Conservation (phyloP, 2,888 invertebrate genomes). For the Aethes cnicana region DNA sequence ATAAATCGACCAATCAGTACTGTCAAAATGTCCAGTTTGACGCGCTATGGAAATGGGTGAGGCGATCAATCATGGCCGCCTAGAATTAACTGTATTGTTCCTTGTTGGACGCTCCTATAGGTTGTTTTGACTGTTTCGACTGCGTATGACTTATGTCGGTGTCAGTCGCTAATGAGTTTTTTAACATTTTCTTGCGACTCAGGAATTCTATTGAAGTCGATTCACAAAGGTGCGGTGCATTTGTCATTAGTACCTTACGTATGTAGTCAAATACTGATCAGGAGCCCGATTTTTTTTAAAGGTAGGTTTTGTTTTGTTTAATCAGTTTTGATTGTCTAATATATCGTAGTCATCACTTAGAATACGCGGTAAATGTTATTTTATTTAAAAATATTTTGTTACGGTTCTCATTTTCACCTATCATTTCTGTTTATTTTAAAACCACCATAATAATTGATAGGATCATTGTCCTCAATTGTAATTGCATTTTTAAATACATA, state of each 20-base stretch:
- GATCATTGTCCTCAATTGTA: background rate
- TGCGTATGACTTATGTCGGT: constrained; percentile 34
- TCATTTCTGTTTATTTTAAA: too few relatives aligned
- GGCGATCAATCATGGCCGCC: constrained; percentile 71
- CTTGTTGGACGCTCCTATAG: constrained; percentile 58
- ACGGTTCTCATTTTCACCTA: too few relatives aligned
- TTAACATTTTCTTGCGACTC: constrained; percentile 17
- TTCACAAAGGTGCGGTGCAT: background rate
- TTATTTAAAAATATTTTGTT: too few relatives aligned
- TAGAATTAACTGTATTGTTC: constrained; percentile 76
- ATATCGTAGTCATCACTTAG: too few relatives aligned
- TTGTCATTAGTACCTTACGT: background rate
- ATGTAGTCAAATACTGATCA: background rate
- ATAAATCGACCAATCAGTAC: constrained; percentile 57
- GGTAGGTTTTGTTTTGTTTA: too few relatives aligned
- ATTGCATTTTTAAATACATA: constrained; percentile 6
- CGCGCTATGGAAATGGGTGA: constrained; percentile 59
- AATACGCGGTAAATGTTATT: too few relatives aligned
- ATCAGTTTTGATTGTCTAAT: too few relatives aligned
- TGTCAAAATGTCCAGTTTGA: constrained; percentile 58
- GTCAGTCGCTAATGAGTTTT: constrained; percentile 24
- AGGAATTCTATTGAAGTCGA: background rate
- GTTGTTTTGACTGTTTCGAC: constrained; percentile 55
- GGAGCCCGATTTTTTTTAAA: too few relatives aligned
- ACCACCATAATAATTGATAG: too few relatives aligned